A percentile compares a stretch with the other conserved stretches of the same genome.
These are phyloP conservation scores for Sebastiscus albofasciatus DNA, from an alignment of 2,797 vertebrate species.

Conservation along the genomic window DNA sequence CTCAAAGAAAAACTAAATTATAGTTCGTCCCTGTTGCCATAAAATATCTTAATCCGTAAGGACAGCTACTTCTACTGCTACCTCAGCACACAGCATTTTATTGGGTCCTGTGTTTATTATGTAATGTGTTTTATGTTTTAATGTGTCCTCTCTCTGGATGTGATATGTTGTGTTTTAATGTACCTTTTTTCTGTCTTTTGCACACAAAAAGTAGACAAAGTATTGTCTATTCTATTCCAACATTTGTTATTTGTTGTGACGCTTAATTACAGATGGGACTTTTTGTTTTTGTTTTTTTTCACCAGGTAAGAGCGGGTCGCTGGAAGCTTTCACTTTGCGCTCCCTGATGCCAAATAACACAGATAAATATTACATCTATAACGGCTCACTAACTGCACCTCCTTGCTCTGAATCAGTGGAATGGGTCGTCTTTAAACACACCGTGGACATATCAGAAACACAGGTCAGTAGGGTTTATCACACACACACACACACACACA, in stretches of 20 bases:
- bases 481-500: background rate
- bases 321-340: conserved; percentile 87
- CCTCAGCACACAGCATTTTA: too few species aligned
- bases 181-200: too few species aligned
- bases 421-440: conserved; percentile 95
- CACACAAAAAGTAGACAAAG: too few species aligned
- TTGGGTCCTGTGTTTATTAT: too few species aligned
- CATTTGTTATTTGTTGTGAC: background rate
- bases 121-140: too few species aligned
- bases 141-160: too few species aligned
- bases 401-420: conserved; percentile 94
- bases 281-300: background rate
- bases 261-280: background rate
- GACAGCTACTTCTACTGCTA: too few species aligned
- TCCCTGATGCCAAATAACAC: conserved; percentile 91
- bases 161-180: too few species aligned
- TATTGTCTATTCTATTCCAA: too few species aligned
- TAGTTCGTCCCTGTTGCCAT: too few species aligned
- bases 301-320: conserved; percentile 88
- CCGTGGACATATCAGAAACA: conserved; percentile 89
- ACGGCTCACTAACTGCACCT: conserved; percentile 92
- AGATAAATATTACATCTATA: conserved; percentile 96
- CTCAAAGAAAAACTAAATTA: too few species aligned
- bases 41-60: too few species aligned
- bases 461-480: conserved; percentile 72